Base-by-base conservation (phyloP, 92 coral and sea anemone genomes). In the Actinostola sp. region DNA sequence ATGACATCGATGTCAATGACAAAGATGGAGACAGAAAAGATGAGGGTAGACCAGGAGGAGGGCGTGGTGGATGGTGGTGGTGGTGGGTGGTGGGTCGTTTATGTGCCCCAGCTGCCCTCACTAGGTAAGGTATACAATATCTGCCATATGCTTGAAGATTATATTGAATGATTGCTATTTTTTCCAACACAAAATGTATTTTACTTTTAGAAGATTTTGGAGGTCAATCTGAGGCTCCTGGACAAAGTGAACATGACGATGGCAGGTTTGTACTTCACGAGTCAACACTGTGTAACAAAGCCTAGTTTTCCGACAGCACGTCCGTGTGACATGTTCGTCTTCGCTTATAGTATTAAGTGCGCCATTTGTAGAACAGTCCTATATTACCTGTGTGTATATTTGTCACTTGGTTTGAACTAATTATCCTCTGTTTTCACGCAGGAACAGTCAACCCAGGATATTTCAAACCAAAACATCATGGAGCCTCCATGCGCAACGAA, bases 401-500 rank as follows among this genome's bases (percentile, higher is more conserved):
- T 3, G 5, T 28, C 28, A 20, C 11, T 20, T 17, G 14, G n/a
- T n/a, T n/a, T n/a, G n/a, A n/a, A n/a, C n/a, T n/a, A n/a, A n/a
- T n/a, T n/a, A n/a, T n/a, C n/a, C n/a, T n/a, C n/a, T n/a, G n/a
- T n/a, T n/a, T 51, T 55, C 11, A 11, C 39, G 46, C 70, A 86
- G 89, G 86, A 29, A 73, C 66, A n/a, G 90, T 71, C 50, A 78
- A 67, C 24, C 89, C 91, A 34, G 96, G n/a, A 87, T 24, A 63
- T 79, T 52, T 70, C 92, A 21, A 86, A 80, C 49, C 82, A 87
- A 55, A 86, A 67, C 14, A 73, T 75, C 61, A 39, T 91, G 61
- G 76, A 88, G 55, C n/a, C n/a, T 83, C 82, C 52, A 79, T 91
- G 88, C 97, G 91, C 15, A 72, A 63, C 24, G 86, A 86, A 55